phyloP scores from a whole-genome alignment of 2,113 vertebrate genomes.

The Rhea americana region DNA sequence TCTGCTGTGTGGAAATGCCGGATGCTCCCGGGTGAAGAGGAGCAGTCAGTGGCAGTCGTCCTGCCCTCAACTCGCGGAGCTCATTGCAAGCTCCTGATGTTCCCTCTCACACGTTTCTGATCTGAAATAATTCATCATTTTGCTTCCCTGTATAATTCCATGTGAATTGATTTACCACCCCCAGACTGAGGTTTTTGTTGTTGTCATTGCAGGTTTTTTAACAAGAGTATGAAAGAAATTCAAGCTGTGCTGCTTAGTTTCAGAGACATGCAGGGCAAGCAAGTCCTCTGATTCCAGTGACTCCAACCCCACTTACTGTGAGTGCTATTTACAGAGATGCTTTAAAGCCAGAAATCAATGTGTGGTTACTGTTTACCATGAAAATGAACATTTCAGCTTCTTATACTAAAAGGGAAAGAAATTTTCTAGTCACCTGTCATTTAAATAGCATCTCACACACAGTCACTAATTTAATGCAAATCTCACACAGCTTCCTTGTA shows the following conservation, averaged over 20 bases:
- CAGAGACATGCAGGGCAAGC: neutral
- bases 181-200: neutral
- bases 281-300: neutral
- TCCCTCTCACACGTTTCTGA: neutral
- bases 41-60: neutral
- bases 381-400: constrained; percentile 66
- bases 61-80: neutral
- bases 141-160: neutral
- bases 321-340: constrained; percentile 41
- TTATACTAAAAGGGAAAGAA: constrained; percentile 30
- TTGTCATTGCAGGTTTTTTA: neutral
- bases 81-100: neutral
- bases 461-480: constrained; percentile 72
- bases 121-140: neutral
- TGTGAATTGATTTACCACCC: neutral
- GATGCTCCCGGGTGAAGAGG: neutral
- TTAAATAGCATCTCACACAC: constrained; percentile 43
- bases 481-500: constrained; percentile 48
- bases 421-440: constrained; percentile 70
- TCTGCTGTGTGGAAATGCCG: neutral
- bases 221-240: neutral
- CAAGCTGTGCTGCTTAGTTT: constrained; percentile 10
- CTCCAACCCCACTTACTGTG: constrained; percentile 18
- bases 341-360: constrained; percentile 58
- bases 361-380: constrained; percentile 58